phyloP scores from a whole-genome alignment of 2,113 vertebrate species.

The Calypte anna region DNA sequence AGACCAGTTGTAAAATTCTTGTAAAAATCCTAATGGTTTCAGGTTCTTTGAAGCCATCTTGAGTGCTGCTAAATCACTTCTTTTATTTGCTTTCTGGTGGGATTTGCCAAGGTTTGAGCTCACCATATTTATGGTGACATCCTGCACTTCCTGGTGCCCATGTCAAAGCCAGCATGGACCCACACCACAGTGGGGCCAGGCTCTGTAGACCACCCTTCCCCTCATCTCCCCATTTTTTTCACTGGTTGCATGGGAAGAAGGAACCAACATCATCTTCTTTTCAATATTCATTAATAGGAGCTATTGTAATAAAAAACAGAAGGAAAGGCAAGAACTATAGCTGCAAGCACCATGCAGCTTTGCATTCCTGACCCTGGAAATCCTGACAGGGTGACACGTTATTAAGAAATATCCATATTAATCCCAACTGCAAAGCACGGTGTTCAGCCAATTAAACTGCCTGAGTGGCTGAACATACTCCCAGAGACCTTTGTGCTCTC shows the following conservation, averaged over 20 bases:
- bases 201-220: neutral
- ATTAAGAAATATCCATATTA: constrained; percentile 17
- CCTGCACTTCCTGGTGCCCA: neutral
- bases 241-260: neutral
- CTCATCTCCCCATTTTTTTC: neutral
- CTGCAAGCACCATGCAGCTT: neutral
- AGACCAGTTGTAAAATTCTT: constrained; percentile 25
- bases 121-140: constrained; percentile 37
- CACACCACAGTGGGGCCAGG: neutral
- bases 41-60: constrained; percentile 30
- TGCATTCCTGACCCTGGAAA: neutral
- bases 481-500: neutral
- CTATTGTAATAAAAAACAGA: neutral
- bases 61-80: constrained; percentile 9
- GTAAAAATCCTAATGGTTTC: constrained; percentile 16
- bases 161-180: neutral
- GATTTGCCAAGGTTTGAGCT: constrained; percentile 62
- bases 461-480: neutral
- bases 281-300: neutral
- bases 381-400: constrained; percentile 43
- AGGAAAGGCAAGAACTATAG: neutral
- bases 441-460: neutral
- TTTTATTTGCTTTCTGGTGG: constrained; percentile 48
- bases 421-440: neutral
- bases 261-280: neutral